Percentiles rank a stretch among this genome's conserved stretches.
Evolutionary conservation across 2,113 vertebrate genomes (phyloP).

Genomic region (Plectropomus leopardus): DNA sequence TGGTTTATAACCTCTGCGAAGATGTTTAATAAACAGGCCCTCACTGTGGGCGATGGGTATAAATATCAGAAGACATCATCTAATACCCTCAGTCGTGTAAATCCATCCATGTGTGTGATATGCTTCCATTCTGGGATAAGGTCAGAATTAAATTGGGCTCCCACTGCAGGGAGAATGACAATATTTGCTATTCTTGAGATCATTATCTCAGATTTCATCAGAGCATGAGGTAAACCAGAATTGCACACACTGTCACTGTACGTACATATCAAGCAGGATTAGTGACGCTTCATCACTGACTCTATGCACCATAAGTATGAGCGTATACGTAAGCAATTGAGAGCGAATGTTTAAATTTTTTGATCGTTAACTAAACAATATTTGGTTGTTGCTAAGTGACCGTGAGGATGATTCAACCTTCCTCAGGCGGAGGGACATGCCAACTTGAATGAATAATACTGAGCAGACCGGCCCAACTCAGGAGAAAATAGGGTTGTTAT

Average conservation of each 20-base stretch:
- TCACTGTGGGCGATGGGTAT: conserved; percentile 51
- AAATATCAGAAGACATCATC: conserved; percentile 74
- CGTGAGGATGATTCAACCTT: conserved; percentile 74
- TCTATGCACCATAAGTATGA: conserved; percentile 10
- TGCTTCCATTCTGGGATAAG: conserved; percentile 67
- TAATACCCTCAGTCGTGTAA: conserved; percentile 54
- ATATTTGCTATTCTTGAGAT: conserved; percentile 68
- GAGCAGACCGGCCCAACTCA: conserved; percentile 69
- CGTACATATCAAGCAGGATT: not conserved
- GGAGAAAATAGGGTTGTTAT: conserved; percentile 74
- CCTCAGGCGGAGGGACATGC: conserved; percentile 71
- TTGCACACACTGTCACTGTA: not conserved
- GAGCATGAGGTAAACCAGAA: conserved; percentile 42
- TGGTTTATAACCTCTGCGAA: conserved; percentile 60
- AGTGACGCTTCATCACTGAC: conserved; percentile 10
- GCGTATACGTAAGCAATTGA: conserved; percentile 15
- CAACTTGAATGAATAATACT: conserved; percentile 78
- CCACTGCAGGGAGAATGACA: conserved; percentile 64
- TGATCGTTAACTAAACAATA: conserved; percentile 74
- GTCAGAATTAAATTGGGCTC: conserved; percentile 67
- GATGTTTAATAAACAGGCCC: conserved; percentile 57
- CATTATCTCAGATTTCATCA: conserved; percentile 64
- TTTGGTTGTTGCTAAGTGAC: conserved; percentile 85
- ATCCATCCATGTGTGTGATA: conserved; percentile 66
- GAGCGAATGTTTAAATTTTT: conserved; percentile 59